Base-by-base conservation (phyloP, 35 echinoderm and acorn worm genomes). In the Heliocidaris tuberculata region DNA sequence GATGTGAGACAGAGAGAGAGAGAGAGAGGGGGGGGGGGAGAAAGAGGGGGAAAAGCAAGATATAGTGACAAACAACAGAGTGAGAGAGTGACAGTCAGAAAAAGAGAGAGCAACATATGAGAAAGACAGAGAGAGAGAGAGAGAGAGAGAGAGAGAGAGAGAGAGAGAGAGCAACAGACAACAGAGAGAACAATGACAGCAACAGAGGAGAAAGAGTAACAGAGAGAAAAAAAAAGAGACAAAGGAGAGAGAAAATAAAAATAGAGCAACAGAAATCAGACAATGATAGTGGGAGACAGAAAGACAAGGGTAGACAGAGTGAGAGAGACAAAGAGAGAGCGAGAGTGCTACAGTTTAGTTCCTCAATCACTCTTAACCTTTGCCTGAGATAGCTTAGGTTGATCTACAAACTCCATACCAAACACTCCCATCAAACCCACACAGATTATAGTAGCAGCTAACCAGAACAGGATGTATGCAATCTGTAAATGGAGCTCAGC, bases 351-450 rank as follows among this genome's bases (percentile, higher is more conserved):
- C 27, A 16, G 16, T 30, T 47, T 9, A 48, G 11, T 48, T 88
- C 4, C 47, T 97, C 86, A 99, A 48, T 99, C 98, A 50, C 92
- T 95, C 90, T 99, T 99, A 42, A 97, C 59, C 52, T 99, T 99
- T 50, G 93, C 86, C 86, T 97, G 95, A 48, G 96, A 94, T 2
- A 99, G 93, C 86, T 88, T 97, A 31, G 98, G 98, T 94, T 95
- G 95, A 86, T 99, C 95, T 2, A 99, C 96, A 95, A 97, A 99
- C 92, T 99, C 98, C 56, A 96, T 92, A 15, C 98, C 98, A 93
- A 96, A 96, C 17, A 97, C 86, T 16, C 94, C 94, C 42, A 99
- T 99, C n/a, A 99, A 86, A 17, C 90, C 96, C 71, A 99, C 90
- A 5, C 95, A 96, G 21, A 99, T 78, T 9, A 92, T 78, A 16